phyloP scores from a whole-genome alignment of 2,888 invertebrate species.

The Tetragonula carbonaria region DNA sequence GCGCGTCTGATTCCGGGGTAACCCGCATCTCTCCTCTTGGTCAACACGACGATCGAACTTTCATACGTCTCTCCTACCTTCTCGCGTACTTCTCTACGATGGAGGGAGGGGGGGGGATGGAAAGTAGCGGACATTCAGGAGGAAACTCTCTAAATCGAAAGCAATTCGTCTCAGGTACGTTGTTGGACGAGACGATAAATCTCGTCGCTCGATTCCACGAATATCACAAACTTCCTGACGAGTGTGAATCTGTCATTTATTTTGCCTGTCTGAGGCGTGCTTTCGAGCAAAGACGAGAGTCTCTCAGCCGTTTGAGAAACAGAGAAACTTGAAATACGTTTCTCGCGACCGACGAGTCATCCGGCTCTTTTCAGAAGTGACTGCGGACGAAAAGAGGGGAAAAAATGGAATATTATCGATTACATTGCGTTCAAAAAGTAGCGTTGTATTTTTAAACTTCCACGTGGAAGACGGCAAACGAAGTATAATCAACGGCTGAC shows the following conservation, averaged over 20 bases:
- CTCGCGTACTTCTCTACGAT: background rate
- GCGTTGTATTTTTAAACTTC: no score
- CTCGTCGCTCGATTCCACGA: background rate
- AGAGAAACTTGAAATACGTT: no score
- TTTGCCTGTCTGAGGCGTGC: background rate
- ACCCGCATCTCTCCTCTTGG: background rate
- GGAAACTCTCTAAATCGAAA: background rate
- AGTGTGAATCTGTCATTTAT: background rate
- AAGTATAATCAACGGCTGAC: no score
- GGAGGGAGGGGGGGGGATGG: no score
- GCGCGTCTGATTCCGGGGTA: slow-evolving; percentile 6
- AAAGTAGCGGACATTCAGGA: background rate
- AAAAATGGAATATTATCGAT: no score
- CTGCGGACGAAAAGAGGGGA: no score
- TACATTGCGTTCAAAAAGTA: no score
- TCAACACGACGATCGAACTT: background rate
- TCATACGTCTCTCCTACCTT: background rate
- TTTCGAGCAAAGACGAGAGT: background rate
- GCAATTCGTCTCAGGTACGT: background rate
- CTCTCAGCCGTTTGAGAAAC: no score
- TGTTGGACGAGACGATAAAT: slow-evolving; percentile 1
- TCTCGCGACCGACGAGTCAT: no score
- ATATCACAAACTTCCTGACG: background rate
- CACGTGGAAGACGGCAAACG: no score
- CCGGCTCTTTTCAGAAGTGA: no score